Percentiles rank a stretch among this genome's conserved stretches.
Conservation (phyloP, 1,140 invertebrate genomes). For the Neodiprion lecontei region DNA sequence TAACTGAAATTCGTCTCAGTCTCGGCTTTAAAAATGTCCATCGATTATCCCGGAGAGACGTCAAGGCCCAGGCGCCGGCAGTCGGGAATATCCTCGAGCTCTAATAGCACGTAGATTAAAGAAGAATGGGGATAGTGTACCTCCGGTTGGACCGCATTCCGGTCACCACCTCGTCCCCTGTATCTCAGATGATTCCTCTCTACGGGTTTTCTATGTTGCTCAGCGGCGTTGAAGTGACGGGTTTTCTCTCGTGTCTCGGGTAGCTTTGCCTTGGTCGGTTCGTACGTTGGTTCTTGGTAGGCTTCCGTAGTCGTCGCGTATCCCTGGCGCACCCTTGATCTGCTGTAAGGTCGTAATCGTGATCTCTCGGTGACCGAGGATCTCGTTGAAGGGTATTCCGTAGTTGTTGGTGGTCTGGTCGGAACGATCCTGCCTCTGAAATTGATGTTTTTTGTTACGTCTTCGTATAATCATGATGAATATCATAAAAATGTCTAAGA, state of each 20-base stretch:
- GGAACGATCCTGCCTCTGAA: constrained; percentile 42
- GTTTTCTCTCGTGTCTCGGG: constrained; percentile 41
- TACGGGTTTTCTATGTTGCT: constrained; percentile 37
- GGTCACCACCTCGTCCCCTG: constrained; percentile 32
- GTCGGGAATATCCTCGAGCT: not conserved
- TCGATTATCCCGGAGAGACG: too few species aligned
- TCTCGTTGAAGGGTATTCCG: constrained; percentile 31
- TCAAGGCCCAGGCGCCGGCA: too few species aligned
- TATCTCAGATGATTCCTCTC: constrained; percentile 38
- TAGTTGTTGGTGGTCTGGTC: constrained; percentile 40
- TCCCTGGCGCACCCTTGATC: constrained; percentile 45
- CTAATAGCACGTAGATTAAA: not conserved
- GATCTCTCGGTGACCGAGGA: constrained; percentile 37
- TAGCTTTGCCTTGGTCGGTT: constrained; percentile 46
- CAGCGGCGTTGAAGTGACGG: constrained; percentile 24
- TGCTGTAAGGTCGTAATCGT: constrained; percentile 46
- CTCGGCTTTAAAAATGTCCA: too few species aligned
- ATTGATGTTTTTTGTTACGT: constrained; percentile 18
- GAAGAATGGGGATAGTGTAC: constrained; percentile 19
- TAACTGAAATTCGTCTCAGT: too few species aligned
- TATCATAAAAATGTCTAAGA: too few species aligned
- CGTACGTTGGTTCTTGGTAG: constrained; percentile 49
- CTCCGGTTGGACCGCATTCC: constrained; percentile 28
- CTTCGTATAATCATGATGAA: too few species aligned
- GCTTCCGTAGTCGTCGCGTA: constrained; percentile 50